Percentiles rank a stretch among this genome's conserved stretches.
phyloP scores from a whole-genome alignment of 2,113 vertebrate species.

The Corythaixoides concolor region DNA sequence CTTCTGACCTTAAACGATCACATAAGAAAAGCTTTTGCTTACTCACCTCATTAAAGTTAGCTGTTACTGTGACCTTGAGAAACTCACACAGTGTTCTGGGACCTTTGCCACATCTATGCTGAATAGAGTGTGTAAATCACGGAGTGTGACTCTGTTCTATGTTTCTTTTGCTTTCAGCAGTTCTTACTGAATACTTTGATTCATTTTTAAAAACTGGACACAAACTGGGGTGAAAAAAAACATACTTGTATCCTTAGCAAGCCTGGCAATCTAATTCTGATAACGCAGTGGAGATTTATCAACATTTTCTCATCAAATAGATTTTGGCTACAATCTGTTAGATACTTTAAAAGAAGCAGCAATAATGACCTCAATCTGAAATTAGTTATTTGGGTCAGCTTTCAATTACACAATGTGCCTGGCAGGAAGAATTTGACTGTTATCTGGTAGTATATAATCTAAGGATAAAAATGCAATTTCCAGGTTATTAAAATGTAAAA shows the following conservation, averaged over 20 bases:
- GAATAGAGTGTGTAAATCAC: not conserved
- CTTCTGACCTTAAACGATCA: not conserved
- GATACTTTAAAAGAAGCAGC: not conserved
- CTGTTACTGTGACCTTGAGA: not conserved
- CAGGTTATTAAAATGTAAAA: constrained; percentile 60
- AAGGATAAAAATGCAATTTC: constrained; percentile 71
- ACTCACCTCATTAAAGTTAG: not conserved
- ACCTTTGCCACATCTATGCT: not conserved
- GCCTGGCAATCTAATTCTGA: not conserved
- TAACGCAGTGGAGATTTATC: constrained; percentile 4
- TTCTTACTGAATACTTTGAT: not conserved
- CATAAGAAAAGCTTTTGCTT: not conserved
- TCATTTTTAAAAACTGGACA: not conserved
- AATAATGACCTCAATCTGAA: constrained; percentile 6
- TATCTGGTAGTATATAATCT: constrained; percentile 42
- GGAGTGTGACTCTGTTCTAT: not conserved
- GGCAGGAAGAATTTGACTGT: constrained; percentile 20
- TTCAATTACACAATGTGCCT: constrained; percentile 39
- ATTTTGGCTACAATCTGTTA: not conserved
- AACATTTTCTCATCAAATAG: not conserved
- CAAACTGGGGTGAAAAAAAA: not conserved
- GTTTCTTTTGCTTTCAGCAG: not conserved
- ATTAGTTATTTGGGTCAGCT: constrained; percentile 23
- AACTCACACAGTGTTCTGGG: not conserved
- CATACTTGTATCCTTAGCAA: not conserved